Base-by-base conservation (phyloP, 2,797 vertebrate genomes). In the Sparus aurata region DNA sequence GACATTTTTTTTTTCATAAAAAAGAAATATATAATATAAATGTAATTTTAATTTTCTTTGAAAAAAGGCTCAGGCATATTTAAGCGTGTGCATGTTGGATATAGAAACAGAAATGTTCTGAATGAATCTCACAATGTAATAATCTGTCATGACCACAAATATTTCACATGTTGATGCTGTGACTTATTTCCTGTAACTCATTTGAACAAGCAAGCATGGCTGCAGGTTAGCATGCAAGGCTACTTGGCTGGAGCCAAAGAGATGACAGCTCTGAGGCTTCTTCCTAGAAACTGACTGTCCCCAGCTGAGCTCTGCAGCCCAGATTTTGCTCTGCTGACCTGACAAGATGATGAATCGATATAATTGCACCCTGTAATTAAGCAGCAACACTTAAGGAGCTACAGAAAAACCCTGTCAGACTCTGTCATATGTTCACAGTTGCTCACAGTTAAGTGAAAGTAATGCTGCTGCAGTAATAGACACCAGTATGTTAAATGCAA, bases 281-380 rank as follows among this genome's bases (percentile, higher is more conserved):
- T 85, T 86, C 85, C 67, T 71, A 72, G 68, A 60, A 79, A 49
- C 17, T 2, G 64, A 64, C 62, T 54, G 71, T 65, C 60, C 49
- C 61, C 43, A 46, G 70, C 72, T 66, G 27, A 41, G 41, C 63
- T 77, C 83, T 87, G 83, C 77, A 55, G 43, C 77, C 73, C 88
- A 87, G 82, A 87, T 89, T 79, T 90, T 83, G 58, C 75, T 64
- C 75, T 34, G 54, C 84, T 77, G 75, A 84, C 74, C 73, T 86
- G 79, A 84, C 85, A 84, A 64, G 53, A 84, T 80, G 85, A 89
- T 81, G 76, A 85, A 89, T 83, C 12, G 30, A 73, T 83, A 59
- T 55, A 25, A 79, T 79, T 27, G 43, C 18, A 45, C 49, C 54
- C 75, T 75, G 65, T 79, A 80, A 89, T 88, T 79, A 85, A 64